Evolutionary conservation across 2,797 vertebrate species (phyloP), one percentile per base, ranked within the genome.

Genomic region (Bovichtus diacanthus): DNA sequence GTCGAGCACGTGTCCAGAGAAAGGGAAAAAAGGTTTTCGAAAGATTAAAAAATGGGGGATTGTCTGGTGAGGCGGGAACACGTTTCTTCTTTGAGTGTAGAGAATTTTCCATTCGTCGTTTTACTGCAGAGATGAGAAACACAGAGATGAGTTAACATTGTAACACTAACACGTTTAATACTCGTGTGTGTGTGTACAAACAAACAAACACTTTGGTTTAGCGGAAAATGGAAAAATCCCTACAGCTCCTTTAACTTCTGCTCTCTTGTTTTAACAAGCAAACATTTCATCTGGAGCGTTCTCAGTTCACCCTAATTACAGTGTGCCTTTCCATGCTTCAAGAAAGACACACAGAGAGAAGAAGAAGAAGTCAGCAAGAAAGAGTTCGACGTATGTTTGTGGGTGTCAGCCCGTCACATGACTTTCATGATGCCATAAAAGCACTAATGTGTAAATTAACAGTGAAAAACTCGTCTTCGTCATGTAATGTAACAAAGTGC

Each of bases 101-200:
- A 72, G 67, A 81, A 80, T 76, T 89, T 88, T 91, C 82, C 84
- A 69, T 84, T 80, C 79, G 84, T 88, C 49, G 62, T 60, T 72
- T 80, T 86, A 90, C 91, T 93, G 88, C 41, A 64, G 49, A 76
- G 56, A 87, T 12, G 31, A 81, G 70, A 92, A 68, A 90, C 15
- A 86, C 21, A 85, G 9, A 69, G 19, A 76, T 25, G 55, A 70
- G 70, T 70, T 19, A 65, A 41, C 19, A 23, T 69, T 9, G 10
- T 9, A 54, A 41, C 38, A 9, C 11, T 38, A 23, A 31, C 36
- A 68, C 49, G 44, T 44, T 56, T 69, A 47, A 68, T 12, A 36
- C 18, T 15, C 6, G 9, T 56, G 49, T 27, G 6, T 55, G 75
- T 38, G 34, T 84, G 39, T 54, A 56, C 66, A 78, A 70, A 74